Base-by-base conservation (phyloP, 2,888 invertebrate species). In the Apotomis capreana region DNA sequence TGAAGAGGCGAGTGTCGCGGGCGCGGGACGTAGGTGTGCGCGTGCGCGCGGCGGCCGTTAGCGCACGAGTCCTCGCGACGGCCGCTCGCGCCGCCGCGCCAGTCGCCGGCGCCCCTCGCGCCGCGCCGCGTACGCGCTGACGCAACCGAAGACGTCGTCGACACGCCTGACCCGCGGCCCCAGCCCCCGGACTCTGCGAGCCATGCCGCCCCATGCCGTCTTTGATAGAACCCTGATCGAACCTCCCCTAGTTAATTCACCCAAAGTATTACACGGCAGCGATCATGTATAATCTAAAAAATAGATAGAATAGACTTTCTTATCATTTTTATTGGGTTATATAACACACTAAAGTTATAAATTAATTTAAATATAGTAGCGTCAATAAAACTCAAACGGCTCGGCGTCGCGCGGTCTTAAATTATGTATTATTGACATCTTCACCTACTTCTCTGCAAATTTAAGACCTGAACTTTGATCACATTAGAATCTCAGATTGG, bases 1-100 rank as follows among this genome's bases (percentile, higher is more conserved):
- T 73, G 57, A 74, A 60, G 77, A 71, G 77, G 61, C 59, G 71
- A 68, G 72, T 52, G 46, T 51, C 49, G 61, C 57, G 52, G 65
- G 40, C 51, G 67, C 63, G 75, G 76, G 63, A 75, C 69, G 77
- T 75, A 74, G 62, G 63, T 75, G 74, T 81, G 83, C 85, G 82
- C 81, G 87, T 80, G 85, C 83, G 84, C 84, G 83, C 84, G 77
- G 79, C 84, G 78, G 78, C 77, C 80, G 86, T 75, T 79, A 76
- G 83, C 85, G 85, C 84, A 84, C 83, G 83, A 83, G 83, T 83
- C 81, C 79, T 75, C 77, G 74, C 72, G 74, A 70, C 64, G 73
- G 62, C 74, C 76, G 69, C 78, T 74, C 79, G 40, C 75, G 63
- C 73, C 74, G 63, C 73, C 73, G 69, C 76, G 64, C 77, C 79